These are phyloP conservation scores for Lacerta viridis DNA, from an alignment of 2,797 vertebrate genomes.

Conservation along the genomic window DNA sequence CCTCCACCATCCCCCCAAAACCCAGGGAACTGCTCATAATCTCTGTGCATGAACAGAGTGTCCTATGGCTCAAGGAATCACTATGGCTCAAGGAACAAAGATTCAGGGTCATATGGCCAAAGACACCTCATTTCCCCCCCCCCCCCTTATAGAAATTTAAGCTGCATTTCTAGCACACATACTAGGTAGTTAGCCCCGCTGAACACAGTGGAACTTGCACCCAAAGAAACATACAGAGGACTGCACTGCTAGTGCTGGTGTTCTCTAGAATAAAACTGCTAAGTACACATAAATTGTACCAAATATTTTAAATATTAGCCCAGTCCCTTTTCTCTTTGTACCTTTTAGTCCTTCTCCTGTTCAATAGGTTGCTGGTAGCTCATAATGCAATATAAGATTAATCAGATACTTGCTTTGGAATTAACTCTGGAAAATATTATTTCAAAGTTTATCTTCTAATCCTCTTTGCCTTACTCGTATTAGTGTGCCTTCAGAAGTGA, in stretches of 20 bases:
- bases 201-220: too few relatives aligned
- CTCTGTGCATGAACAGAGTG: background rate
- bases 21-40: background rate
- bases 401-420: slow-evolving; percentile 44
- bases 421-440: slow-evolving; percentile 38
- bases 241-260: background rate
- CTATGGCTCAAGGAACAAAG: background rate
- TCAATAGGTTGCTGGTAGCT: slow-evolving; percentile 23
- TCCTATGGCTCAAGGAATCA: background rate
- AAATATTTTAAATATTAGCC: background rate
- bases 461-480: background rate
- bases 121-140: background rate
- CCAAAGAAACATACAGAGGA: background rate
- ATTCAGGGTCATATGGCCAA: background rate
- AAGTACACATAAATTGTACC: background rate
- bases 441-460: background rate
- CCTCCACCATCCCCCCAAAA: too few relatives aligned
- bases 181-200: background rate
- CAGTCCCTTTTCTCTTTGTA: background rate
- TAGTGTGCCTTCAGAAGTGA: background rate
- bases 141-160: background rate
- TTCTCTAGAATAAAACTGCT: background rate
- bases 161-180: background rate
- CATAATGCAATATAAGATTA: background rate
- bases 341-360: slow-evolving; percentile 35